Percentiles rank a stretch among this genome's conserved stretches.
These are phyloP conservation scores for Rhincodon typus DNA, from an alignment of 2,797 vertebrate genomes.

Conservation along the genomic window DNA sequence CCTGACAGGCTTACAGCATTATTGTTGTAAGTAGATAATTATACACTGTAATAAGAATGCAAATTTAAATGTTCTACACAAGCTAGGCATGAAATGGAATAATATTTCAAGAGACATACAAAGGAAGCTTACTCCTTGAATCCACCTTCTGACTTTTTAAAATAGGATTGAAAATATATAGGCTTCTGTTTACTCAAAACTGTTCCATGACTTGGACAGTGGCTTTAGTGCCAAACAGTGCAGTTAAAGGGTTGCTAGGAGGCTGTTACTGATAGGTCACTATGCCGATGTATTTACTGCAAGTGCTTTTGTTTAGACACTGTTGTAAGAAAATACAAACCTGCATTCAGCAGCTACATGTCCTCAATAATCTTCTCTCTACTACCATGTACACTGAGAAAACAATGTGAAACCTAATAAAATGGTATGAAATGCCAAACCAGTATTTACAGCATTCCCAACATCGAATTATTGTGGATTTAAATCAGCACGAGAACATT, in stretches of 20 bases:
- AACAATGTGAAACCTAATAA: neutral
- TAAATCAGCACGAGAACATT: neutral
- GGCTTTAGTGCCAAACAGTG: neutral
- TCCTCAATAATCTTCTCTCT: neutral
- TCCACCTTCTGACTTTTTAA: neutral
- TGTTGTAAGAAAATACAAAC: neutral
- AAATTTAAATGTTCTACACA: neutral
- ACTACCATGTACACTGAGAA: neutral
- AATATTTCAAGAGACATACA: neutral
- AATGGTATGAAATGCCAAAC: neutral
- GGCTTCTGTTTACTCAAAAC: neutral
- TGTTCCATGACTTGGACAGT: neutral
- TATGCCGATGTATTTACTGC: neutral
- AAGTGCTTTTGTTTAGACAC: neutral
- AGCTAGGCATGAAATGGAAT: neutral
- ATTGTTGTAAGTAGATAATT: neutral
- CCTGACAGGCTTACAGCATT: neutral
- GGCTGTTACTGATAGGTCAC: neutral
- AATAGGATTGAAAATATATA: neutral
- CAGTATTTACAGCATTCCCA: neutral
- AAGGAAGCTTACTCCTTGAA: neutral
- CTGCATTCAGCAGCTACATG: neutral
- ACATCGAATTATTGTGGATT: neutral
- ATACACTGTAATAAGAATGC: neutral
- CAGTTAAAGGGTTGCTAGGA: conserved; percentile 20